Conservation (phyloP, 2,797 vertebrate genomes). For the Brachymystax lenok region DNA sequence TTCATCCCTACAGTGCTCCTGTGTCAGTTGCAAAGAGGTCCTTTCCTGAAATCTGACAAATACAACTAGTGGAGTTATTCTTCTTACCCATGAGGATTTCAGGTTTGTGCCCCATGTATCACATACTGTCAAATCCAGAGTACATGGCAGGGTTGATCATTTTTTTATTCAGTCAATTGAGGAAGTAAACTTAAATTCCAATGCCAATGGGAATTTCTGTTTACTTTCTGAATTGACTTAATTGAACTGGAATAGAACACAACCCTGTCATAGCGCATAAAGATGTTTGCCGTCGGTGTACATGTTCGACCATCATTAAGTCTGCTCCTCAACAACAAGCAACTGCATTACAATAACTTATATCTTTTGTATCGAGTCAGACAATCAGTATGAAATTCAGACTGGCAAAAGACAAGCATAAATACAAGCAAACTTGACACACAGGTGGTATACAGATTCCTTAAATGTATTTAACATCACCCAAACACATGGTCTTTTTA, state of each 20-base stretch:
- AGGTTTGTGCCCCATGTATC: too few relatives aligned
- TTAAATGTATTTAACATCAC: neutral
- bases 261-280: too few relatives aligned
- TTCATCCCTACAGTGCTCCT: neutral
- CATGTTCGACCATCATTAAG: neutral
- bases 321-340: neutral
- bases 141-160: neutral
- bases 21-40: neutral
- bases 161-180: neutral
- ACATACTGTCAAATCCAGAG: too few relatives aligned
- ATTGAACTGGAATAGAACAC: too few relatives aligned
- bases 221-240: too few relatives aligned
- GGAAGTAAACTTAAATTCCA: too few relatives aligned
- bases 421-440: neutral
- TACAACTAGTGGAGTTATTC: neutral
- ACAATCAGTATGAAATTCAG: neutral
- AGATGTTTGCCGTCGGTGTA: neutral
- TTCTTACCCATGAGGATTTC: neutral
- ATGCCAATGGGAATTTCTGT: too few relatives aligned
- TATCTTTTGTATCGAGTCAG: neutral
- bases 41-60: neutral
- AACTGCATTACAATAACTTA: neutral
- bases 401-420: neutral
- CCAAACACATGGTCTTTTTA: constrained; percentile 59
- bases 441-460: neutral